Base-by-base conservation (phyloP, 2,113 vertebrate species). In the Gymnorhina tibicen region DNA sequence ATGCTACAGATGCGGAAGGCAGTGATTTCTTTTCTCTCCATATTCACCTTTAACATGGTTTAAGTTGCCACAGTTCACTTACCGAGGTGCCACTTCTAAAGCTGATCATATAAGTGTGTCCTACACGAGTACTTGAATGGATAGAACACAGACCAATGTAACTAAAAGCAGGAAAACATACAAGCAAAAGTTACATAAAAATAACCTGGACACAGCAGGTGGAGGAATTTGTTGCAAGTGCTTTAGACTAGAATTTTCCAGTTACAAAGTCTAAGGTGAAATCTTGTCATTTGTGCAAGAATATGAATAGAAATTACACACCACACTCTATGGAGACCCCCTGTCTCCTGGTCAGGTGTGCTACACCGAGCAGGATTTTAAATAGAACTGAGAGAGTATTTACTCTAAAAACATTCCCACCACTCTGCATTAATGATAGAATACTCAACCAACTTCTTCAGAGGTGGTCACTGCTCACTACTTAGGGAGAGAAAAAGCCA, bases 311-410 rank as follows among this genome's bases (percentile, higher is more conserved):
- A 72, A 70, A 47, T 70, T 14, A 13, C 15, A n/a, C 7, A 16
- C 1, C 0, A 1, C 18, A 66, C 6, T 15, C 58, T 47, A 2
- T 7, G 27, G 74, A 76, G 33, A 42, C 2, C 2, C 17, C 7
- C 7, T 58, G 19, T 35, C 73, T 80, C 1, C 0, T 44, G 42
- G 42, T 44, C 42, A 8, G 9, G 14, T 66, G 55, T 7, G 4
- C 50, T 58, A 49, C 28, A 68, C 6, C 15, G 33, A 27, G 21
- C 24, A 75, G 39, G 35, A 85, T 78, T 59, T 87, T 81, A 78
- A 56, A 52, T 14, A 35, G 32, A 28, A 10, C 16, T 42, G 13
- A 26, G 17, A 59, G 26, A 82, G 16, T 55, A 46, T 64, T 84
- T 85, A 15, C 28, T 32, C 33, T 33, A 22, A 10, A 56, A 62